Conservation (phyloP, 2,113 vertebrate species). For the Lophotis ruficrista region DNA sequence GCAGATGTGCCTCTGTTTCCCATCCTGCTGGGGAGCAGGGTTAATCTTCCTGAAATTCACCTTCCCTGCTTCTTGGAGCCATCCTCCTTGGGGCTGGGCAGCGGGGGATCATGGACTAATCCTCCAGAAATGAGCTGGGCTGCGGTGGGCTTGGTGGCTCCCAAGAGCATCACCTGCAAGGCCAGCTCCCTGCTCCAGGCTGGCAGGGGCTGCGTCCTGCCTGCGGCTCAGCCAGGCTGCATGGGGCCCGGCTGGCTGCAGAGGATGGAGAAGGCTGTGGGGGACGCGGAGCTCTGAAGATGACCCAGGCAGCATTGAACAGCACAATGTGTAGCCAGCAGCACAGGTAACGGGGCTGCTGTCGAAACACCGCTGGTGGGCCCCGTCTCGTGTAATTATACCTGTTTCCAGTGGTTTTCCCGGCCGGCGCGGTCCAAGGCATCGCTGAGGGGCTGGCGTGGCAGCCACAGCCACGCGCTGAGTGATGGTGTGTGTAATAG, state of each 20-base stretch:
- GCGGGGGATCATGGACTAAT: background rate
- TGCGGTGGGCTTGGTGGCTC: background rate
- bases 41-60: conserved; percentile 64
- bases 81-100: background rate
- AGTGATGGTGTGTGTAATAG: conserved; percentile 17
- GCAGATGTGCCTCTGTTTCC: conserved; percentile 47
- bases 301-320: background rate
- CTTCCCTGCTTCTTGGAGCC: background rate
- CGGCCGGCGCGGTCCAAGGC: accelerated
- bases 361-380: background rate
- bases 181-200: background rate
- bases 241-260: accelerated
- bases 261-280: background rate
- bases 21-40: background rate
- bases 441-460: accelerated
- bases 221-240: background rate
- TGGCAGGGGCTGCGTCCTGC: background rate
- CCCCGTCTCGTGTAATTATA: background rate
- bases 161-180: background rate
- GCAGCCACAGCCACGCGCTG: accelerated
- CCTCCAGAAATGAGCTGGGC: background rate
- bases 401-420: background rate
- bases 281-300: background rate
- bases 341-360: background rate
- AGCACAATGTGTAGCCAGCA: background rate